Base-by-base conservation (phyloP, 2,113 vertebrate species). In the Speoplatyrhinus poulsoni region DNA sequence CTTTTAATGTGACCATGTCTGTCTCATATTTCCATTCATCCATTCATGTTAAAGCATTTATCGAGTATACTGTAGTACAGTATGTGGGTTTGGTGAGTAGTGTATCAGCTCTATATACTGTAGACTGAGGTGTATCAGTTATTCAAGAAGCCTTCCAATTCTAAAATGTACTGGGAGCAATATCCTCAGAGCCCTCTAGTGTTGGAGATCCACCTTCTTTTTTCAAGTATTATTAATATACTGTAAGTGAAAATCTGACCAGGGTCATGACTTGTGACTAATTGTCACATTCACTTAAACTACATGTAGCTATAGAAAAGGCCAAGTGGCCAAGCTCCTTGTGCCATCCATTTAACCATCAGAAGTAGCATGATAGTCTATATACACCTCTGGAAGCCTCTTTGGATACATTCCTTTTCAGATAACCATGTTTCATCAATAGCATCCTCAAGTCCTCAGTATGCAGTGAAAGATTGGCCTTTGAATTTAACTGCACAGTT, bases 271-370 rank as follows among this genome's bases (percentile, higher is more conserved):
- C 26, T 26, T 26, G 26, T 26, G 26, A 63, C 46, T 56, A 10
- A 4, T 19, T 15, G 9, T 67, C 33, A 59, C 12, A 77, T 75
- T 62, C 13, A 65, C 75, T 77, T 58, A 50, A 41, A 0, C 71
- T 74, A 19, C 46, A 59, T 26, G 26, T 26, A 55, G 71, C 64
- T 72, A 36, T 62, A 19, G 41, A 62, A 71, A 76, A 80, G 68
- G 76, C 75, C 70, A 56, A 19, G 19, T 19, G 19, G 19, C 41
- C 32, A 1, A 41, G 12, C 70, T 79, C 13, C 64, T 26, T 26
- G 26, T 26, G 1, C 26, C 26, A 26, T 26, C 26, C 26, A 26
- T 26, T 26, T 26, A 26, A 26, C 26, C 26, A 1, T 26, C 70
- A 54, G 75, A 69, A 60, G 3, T 71, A 16, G 26, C 6, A 26